These are phyloP conservation scores for Neotoma lepida DNA, from an alignment of 2,113 vertebrate species.

Conservation along the genomic window DNA sequence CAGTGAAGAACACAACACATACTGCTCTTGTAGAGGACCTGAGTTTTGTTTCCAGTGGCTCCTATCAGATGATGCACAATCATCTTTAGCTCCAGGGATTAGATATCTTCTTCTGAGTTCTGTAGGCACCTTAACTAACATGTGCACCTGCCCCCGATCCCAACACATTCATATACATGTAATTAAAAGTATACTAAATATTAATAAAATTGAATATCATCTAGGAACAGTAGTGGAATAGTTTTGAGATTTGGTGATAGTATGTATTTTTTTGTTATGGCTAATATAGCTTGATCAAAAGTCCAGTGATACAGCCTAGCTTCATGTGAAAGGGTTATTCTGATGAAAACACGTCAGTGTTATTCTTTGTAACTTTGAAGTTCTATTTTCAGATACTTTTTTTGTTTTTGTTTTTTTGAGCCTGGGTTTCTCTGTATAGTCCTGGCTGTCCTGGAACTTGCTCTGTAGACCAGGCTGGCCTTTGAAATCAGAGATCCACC, in stretches of 20 bases:
- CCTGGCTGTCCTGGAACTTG: background rate
- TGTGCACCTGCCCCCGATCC: background rate
- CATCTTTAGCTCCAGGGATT: background rate
- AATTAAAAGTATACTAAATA: background rate
- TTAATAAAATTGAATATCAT: background rate
- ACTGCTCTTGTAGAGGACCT: background rate
- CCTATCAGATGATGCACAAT: background rate
- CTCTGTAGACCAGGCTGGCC: background rate
- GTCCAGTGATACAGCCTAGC: background rate
- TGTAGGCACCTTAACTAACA: background rate
- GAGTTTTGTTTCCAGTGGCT: background rate
- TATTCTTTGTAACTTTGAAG: constrained; percentile 62
- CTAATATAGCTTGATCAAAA: constrained; percentile 35
- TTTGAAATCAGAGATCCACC: background rate
- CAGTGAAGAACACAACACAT: background rate
- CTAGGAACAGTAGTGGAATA: constrained; percentile 28
- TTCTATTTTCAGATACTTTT: constrained; percentile 25
- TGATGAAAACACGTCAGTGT: background rate
- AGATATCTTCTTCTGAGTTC: background rate
- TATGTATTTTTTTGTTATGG: constrained; percentile 9
- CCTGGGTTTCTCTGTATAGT: background rate
- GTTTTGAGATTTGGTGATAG: background rate
- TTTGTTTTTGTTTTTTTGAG: background rate
- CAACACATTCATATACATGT: background rate
- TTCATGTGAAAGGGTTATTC: constrained; percentile 29